Evolutionary conservation across 1,140 invertebrate species (phyloP).

Genomic region (Orius insidiosus): DNA sequence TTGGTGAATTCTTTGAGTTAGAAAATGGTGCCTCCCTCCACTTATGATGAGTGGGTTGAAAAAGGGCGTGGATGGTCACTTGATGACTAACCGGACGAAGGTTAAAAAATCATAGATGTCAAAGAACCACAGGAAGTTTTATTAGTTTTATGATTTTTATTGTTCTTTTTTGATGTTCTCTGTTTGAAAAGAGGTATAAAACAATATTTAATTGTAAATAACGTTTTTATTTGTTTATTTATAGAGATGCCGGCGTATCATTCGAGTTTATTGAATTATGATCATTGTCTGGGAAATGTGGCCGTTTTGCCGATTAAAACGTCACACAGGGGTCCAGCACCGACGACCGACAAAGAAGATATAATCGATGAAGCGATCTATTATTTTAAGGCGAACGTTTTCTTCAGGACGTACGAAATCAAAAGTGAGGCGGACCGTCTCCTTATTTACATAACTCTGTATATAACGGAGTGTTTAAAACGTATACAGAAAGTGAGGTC

Average conservation of each 20-base stretch:
- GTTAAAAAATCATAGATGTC: too few species aligned
- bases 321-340: conserved; percentile 74
- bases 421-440: conserved; percentile 93
- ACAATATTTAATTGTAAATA: too few species aligned
- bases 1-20: too few species aligned
- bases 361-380: conserved; percentile 95
- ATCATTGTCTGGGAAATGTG: conserved; percentile 75
- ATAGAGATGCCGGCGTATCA: conserved; percentile 64
- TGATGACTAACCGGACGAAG: too few species aligned
- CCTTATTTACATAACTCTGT: conserved; percentile 95
- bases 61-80: too few species aligned
- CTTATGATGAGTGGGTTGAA: too few species aligned
- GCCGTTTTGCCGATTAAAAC: conserved; percentile 78
- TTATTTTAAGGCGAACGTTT: conserved; percentile 98
- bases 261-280: conserved; percentile 62
- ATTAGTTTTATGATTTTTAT: too few species aligned
- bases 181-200: too few species aligned
- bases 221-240: too few species aligned
- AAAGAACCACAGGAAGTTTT: too few species aligned
- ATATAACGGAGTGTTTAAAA: conserved; percentile 96
- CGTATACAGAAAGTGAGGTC: conserved; percentile 78
- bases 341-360: conserved; percentile 55
- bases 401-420: conserved; percentile 97
- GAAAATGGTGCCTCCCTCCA: too few species aligned
- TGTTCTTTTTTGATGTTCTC: too few species aligned